Evolutionary conservation across 2,113 vertebrate species (phyloP).

Genomic region (Hystrix brachyura): DNA sequence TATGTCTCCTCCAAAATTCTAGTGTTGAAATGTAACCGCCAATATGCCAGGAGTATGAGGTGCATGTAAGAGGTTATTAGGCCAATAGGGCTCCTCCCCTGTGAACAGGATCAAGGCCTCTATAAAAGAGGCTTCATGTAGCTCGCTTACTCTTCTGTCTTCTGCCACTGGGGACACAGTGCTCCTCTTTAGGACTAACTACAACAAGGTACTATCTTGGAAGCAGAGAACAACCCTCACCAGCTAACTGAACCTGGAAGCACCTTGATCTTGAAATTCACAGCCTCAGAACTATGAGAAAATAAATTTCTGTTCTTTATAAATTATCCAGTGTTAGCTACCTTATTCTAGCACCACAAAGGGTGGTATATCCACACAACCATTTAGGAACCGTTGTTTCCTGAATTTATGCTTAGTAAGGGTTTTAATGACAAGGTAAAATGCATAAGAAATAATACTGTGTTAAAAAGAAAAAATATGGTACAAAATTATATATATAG

Average conservation of each 20-base stretch:
- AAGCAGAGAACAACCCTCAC: neutral
- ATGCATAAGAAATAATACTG: neutral
- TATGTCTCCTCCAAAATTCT: neutral
- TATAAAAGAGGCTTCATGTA: neutral
- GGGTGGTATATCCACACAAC: neutral
- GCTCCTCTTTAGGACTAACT: neutral
- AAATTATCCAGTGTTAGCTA: neutral
- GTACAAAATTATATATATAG: neutral
- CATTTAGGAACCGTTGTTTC: no score
- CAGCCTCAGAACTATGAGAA: neutral
- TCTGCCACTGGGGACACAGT: no score
- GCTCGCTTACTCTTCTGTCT: neutral
- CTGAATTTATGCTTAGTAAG: neutral
- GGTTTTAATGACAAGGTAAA: neutral
- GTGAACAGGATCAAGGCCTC: neutral
- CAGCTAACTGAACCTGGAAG: neutral
- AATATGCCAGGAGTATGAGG: neutral
- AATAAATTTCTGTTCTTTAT: neutral
- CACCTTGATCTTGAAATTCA: neutral
- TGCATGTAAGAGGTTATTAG: neutral
- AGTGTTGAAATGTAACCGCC: neutral
- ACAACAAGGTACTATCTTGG: neutral
- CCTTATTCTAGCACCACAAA: neutral
- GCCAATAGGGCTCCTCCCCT: neutral
- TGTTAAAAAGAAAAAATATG: constrained; percentile 46